phyloP scores from a whole-genome alignment of 2,113 vertebrate species.

The Pardalotus punctatus region DNA sequence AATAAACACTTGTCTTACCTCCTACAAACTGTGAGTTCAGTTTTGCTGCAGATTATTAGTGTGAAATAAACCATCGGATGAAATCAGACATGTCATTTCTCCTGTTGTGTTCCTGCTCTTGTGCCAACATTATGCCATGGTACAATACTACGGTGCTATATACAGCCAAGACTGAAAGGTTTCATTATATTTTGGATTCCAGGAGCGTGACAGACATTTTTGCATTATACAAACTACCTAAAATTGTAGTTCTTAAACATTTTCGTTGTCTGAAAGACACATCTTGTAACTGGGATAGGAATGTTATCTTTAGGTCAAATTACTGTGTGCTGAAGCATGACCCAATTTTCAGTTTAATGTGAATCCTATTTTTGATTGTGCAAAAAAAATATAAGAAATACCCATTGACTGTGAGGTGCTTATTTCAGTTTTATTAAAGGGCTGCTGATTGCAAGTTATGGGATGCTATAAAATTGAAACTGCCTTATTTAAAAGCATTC shows the following conservation, averaged over 20 bases:
- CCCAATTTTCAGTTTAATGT: conserved; percentile 55
- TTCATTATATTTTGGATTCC: conserved; percentile 35
- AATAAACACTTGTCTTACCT: not conserved
- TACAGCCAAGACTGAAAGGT: not conserved
- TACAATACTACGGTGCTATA: not conserved
- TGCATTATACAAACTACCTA: conserved; percentile 32
- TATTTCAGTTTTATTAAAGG: conserved; percentile 67
- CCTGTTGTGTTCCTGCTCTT: not conserved
- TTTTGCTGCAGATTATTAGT: conserved; percentile 1
- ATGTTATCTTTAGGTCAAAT: conserved; percentile 70
- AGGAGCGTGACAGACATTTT: conserved; percentile 15
- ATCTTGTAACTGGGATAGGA: conserved; percentile 32
- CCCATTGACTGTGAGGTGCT: conserved; percentile 33
- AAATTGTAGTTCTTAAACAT: conserved; percentile 43
- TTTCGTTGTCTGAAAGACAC: conserved; percentile 58
- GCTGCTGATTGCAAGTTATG: conserved; percentile 52
- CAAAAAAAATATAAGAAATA: conserved; percentile 12
- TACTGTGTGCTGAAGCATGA: conserved; percentile 58
- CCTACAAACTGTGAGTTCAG: not conserved
- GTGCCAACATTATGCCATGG: not conserved
- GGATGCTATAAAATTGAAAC: conserved; percentile 57
- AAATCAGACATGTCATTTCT: conserved; percentile 6
- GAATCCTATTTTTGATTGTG: conserved; percentile 38
- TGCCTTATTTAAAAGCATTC: conserved; percentile 54
- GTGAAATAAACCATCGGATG: not conserved